phyloP scores from a whole-genome alignment of 2,888 invertebrate species.

The Melanostoma mellinum region DNA sequence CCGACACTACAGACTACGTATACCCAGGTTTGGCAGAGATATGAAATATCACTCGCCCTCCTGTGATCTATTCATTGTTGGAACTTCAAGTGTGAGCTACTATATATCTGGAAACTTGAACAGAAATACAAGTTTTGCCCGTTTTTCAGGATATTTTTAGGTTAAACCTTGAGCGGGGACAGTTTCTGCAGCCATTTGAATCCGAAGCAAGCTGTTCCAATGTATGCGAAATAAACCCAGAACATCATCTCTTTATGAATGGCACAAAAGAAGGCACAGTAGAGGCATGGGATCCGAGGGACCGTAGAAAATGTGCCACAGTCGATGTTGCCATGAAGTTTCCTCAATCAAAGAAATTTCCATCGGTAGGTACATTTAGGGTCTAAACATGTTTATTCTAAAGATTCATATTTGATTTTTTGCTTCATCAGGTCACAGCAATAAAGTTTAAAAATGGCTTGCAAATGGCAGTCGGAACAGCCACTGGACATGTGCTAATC shows the following conservation, averaged over 20 bases:
- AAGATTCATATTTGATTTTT: background rate
- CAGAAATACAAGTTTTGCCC: background rate
- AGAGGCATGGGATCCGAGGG: conserved; percentile 98
- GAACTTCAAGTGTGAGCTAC: conserved; percentile 88
- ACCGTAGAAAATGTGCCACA: conserved; percentile 88
- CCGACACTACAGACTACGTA: conserved; percentile 93
- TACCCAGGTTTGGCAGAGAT: conserved; percentile 97
- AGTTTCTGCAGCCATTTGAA: conserved; percentile 93
- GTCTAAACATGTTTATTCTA: background rate
- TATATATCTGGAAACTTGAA: background rate
- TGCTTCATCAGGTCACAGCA: conserved; percentile 85
- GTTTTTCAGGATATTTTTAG: conserved; percentile 92
- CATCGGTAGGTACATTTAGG: conserved; percentile 75
- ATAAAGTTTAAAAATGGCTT: conserved; percentile 89
- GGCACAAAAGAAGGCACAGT: conserved; percentile 96
- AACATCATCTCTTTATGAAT: conserved; percentile 92
- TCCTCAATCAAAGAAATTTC: conserved; percentile 83
- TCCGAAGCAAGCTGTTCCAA: conserved; percentile 90
- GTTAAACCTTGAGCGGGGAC: conserved; percentile 96
- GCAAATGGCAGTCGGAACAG: conserved; percentile 94
- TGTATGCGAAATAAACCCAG: conserved; percentile 92
- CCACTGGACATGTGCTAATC: conserved; percentile 95
- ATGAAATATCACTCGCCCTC: conserved; percentile 94
- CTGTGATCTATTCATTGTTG: conserved; percentile 96
- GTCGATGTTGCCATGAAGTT: conserved; percentile 91